Conservation (phyloP, 1,140 invertebrate species). For the Drosophila sechellia region DNA sequence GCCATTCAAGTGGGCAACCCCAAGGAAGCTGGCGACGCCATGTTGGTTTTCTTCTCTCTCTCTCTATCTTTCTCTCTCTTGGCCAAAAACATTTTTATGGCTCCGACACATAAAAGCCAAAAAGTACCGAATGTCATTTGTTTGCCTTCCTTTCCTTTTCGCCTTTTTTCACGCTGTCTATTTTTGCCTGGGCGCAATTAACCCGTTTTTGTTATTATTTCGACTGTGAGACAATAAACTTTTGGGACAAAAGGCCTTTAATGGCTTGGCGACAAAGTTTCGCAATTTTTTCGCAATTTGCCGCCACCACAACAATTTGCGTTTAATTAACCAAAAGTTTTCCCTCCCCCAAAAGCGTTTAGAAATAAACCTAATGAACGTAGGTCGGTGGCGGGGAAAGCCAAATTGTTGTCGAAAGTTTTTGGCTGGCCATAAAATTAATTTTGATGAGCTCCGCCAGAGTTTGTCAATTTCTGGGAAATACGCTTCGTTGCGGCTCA, state of each 20-base stretch:
- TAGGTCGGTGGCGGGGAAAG: not conserved
- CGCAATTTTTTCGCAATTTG: constrained; percentile 81
- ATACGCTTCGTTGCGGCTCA: constrained; percentile 1
- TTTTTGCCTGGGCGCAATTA: constrained; percentile 58
- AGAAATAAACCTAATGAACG: constrained; percentile 59
- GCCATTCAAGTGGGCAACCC: constrained; percentile 79
- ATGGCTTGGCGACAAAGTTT: constrained; percentile 78
- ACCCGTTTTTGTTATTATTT: constrained; percentile 58
- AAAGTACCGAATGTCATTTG: constrained; percentile 60
- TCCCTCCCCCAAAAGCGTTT: constrained; percentile 41
- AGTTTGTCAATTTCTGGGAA: constrained; percentile 29
- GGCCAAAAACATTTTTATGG: constrained; percentile 61
- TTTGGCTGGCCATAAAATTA: constrained; percentile 79
- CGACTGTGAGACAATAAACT: constrained; percentile 71
- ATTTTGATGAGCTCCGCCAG: constrained; percentile 71
- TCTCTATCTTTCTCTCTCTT: not conserved
- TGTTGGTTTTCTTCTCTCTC: constrained; percentile 64
- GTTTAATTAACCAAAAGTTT: constrained; percentile 82
- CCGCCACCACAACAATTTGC: constrained; percentile 81
- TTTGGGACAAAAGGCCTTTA: constrained; percentile 78
- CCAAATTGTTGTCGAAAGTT: constrained; percentile 70
- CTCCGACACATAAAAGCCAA: constrained; percentile 72
- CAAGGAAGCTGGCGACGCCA: constrained; percentile 56
- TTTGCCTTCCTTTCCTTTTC: constrained; percentile 11
- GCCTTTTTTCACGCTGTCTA: constrained; percentile 3